Evolutionary conservation across 1,140 invertebrate genomes (phyloP), one percentile per base, ranked within the genome.

Genomic region (Dinoponera quadriceps): DNA sequence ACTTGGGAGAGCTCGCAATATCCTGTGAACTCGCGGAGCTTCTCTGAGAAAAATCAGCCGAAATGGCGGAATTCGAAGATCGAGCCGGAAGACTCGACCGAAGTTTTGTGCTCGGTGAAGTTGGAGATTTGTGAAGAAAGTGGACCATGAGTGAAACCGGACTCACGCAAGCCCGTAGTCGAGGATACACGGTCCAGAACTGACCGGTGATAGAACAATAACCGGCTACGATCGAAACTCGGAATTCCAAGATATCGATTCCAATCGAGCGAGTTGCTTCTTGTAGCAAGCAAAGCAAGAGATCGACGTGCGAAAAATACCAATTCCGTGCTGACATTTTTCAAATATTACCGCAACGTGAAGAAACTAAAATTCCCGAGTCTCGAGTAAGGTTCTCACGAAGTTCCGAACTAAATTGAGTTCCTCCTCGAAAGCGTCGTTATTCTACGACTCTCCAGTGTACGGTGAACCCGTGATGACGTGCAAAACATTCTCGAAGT

Each of bases 31-130:
- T 11, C 3, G 54, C 7, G 16, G 71, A 48, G 5, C 25, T 27
- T n/a, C 16, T 4, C 25, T 7, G 16, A 57, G 33, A 69, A 38
- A 16, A 49, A 80, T 16, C 49, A 71, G 75, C 69, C 65, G 57
- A 71, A 80, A 80, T 80, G 75, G 65, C 33, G 18, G 33, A 59
- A n/a, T n/a, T 44, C 69, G 33, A n/a, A n/a, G 49, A 27, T 18
- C 25, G 20, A 14, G 48, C 14, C 3, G 7, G 14, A 69, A 57
- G 48, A 14, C 16, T 69, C 13, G 16, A 25, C 38, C 29, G 49
- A 51, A 51, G 16, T 27, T 55, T 25, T 4, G 49, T 33, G 29
- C 54, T 48, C 51, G 14, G 48, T 55, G 14, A 77, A 54, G 62
- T 44, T 29, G 38, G 29, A 68, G 13, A 78, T n/a, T 63, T 33